Percentiles rank a stretch among this genome's conserved stretches.
These are phyloP conservation scores for Trachelus stipa DNA, from an alignment of 2,888 invertebrate genomes.

Conservation along the genomic window DNA sequence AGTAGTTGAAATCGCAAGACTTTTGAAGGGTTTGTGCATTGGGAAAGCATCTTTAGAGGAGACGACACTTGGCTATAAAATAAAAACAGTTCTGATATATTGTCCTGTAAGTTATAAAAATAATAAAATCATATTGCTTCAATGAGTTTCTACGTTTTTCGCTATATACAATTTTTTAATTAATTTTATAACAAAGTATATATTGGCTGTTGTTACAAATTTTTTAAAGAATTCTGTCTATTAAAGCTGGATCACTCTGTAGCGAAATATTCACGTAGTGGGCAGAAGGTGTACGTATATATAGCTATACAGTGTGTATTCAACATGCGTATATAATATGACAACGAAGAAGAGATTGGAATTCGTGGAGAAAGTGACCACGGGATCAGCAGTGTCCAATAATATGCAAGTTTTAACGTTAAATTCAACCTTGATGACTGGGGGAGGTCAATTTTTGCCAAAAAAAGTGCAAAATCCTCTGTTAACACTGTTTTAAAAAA, in stretches of 20 bases:
- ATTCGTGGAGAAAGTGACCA: conserved; percentile 21
- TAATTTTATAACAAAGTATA: neutral
- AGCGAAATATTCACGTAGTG: neutral
- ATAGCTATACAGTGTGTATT: conserved; percentile 7
- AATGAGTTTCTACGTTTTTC: neutral
- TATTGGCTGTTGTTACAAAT: neutral
- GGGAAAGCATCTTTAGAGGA: no score
- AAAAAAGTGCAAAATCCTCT: neutral
- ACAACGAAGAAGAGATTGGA: conserved; percentile 23
- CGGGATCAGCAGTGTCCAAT: conserved; percentile 1
- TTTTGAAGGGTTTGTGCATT: no score
- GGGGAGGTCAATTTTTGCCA: neutral
- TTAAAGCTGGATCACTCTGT: neutral
- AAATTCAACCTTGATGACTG: neutral
- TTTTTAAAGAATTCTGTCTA: neutral
- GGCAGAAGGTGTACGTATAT: conserved; percentile 14
- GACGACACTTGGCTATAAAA: no score
- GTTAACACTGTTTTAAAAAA: no score
- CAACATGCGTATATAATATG: conserved; percentile 14
- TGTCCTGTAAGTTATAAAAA: neutral
- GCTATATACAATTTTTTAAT: neutral
- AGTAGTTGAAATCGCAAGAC: no score
- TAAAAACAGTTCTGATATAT: no score
- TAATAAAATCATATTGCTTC: neutral
- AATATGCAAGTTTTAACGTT: conserved; percentile 1